Conservation (phyloP, 2,113 vertebrate genomes). For the Gallinago jamesoni region DNA sequence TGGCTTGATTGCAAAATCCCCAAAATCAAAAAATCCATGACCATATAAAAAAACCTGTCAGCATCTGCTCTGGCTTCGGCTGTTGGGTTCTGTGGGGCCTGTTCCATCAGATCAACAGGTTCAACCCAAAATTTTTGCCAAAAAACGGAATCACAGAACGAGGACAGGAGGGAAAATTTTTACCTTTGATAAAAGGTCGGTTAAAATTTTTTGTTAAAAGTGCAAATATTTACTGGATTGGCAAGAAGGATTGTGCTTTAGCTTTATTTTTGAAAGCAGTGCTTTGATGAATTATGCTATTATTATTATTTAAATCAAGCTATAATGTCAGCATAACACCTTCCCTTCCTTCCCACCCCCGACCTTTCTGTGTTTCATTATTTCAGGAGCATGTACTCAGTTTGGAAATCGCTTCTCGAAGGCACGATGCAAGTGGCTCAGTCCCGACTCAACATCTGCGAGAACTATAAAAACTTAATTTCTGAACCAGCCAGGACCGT, state of each 20-base stretch:
- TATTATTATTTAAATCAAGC: neutral
- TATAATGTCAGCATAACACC: accelerated
- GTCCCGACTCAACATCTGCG: constrained; percentile 92
- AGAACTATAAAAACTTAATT: constrained; percentile 95
- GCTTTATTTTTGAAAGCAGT: neutral
- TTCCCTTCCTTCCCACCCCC: neutral
- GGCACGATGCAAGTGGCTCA: constrained; percentile 95
- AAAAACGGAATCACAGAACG: neutral
- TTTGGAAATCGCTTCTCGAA: constrained; percentile 95
- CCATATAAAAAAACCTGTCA: neutral
- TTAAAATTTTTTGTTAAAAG: neutral
- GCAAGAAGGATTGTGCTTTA: neutral
- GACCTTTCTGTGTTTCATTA: neutral
- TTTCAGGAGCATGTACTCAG: constrained; percentile 92
- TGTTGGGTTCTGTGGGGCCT: neutral
- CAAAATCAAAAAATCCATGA: neutral
- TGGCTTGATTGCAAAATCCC: neutral
- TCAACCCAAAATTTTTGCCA: accelerated
- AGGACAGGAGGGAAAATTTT: neutral
- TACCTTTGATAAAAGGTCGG: neutral
- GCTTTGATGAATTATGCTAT: neutral
- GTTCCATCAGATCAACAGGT: neutral
- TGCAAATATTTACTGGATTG: neutral
- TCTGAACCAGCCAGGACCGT: constrained; percentile 93
- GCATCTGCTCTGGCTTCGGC: neutral